These are phyloP conservation scores for Equus przewalskii DNA, from an alignment of 2,113 vertebrate genomes.

Conservation along the genomic window DNA sequence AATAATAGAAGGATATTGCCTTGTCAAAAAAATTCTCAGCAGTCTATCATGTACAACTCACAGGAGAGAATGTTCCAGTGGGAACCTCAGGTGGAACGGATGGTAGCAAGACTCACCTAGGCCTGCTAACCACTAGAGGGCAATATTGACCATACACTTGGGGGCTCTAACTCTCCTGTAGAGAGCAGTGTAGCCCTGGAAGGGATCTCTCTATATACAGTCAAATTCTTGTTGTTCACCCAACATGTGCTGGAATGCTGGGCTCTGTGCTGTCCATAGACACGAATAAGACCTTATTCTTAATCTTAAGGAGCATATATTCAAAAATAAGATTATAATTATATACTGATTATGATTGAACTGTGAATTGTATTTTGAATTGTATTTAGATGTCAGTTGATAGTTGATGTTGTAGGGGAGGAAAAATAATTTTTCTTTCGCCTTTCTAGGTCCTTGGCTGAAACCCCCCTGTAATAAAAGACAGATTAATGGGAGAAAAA, in stretches of 20 bases:
- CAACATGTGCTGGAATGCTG: not conserved
- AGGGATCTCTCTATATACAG: not conserved
- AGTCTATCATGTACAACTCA: not conserved
- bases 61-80: not conserved
- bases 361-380: slow-evolving; percentile 27
- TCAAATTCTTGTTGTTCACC: not conserved
- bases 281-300: not conserved
- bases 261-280: not conserved
- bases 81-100: not conserved
- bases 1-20: not conserved
- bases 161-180: not conserved
- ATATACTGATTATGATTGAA: not conserved
- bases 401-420: not conserved
- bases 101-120: not conserved
- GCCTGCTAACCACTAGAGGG: slow-evolving; percentile 79
- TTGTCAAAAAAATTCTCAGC: slow-evolving; percentile 39
- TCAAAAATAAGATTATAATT: slow-evolving; percentile 27
- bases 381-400: not conserved
- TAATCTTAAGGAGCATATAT: not conserved
- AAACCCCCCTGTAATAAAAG: not conserved
- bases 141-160: slow-evolving; percentile 58
- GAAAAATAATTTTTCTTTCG: not conserved
- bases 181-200: not conserved
- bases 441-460: not conserved
- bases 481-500: not conserved